These are phyloP conservation scores for Passer domesticus DNA, from an alignment of 2,113 vertebrate genomes.

Conservation along the genomic window DNA sequence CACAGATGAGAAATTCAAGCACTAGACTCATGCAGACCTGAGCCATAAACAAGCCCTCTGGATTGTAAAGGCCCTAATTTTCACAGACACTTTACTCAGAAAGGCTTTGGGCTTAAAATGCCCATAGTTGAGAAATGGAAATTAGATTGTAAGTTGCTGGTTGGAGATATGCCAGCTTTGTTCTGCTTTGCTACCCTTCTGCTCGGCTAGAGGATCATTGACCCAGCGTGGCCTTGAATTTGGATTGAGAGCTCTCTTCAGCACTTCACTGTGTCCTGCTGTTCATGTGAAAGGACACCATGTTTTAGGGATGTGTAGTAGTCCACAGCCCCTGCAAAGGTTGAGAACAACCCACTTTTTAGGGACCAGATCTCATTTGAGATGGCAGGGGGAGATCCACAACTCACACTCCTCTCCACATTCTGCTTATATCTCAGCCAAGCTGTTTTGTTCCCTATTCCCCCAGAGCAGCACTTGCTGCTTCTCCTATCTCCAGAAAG, in stretches of 20 bases:
- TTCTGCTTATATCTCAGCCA: neutral
- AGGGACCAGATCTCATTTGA: neutral
- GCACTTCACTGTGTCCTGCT: neutral
- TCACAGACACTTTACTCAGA: neutral
- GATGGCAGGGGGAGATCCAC: neutral
- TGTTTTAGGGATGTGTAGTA: neutral
- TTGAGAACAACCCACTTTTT: neutral
- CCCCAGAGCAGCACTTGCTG: neutral
- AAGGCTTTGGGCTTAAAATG: conserved; percentile 6
- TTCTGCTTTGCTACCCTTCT: neutral
- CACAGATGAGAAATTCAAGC: conserved; percentile 19
- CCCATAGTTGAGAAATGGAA: neutral
- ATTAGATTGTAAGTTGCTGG: neutral
- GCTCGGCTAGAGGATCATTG: neutral
- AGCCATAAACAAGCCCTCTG: conserved; percentile 8
- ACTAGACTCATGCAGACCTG: neutral
- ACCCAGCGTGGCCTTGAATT: neutral
- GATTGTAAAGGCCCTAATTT: neutral
- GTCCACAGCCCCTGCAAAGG: neutral
- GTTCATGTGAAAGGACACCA: neutral
- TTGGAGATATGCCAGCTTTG: neutral
- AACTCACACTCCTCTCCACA: neutral
- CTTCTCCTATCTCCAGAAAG: neutral
- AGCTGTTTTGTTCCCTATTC: neutral
- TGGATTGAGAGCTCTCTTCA: neutral